Evolutionary conservation across 1,140 invertebrate genomes (phyloP), one percentile per base, ranked within the genome.

Genomic region (Amyelois transitella): DNA sequence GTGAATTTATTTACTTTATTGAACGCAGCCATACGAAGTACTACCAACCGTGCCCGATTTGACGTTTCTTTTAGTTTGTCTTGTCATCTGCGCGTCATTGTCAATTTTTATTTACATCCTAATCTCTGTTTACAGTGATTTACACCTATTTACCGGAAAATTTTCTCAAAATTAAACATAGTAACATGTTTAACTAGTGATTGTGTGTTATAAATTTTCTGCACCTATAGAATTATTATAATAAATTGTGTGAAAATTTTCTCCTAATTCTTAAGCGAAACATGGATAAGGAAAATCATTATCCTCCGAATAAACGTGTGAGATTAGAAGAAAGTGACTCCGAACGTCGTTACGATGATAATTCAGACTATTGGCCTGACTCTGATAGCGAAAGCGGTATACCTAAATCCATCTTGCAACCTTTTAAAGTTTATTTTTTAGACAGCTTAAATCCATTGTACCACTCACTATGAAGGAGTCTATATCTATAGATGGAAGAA

Each of bases 291-390:
- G 77, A 86, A 65, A 77, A 79, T 43, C 60, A 55, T 56, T 49
- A 47, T 48, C 55, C 55, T 56, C 51, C 73, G 18, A 78, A 67
- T 55, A 86, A 84, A 69, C 66, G 80, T n/a, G 62, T 63, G 49
- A 82, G 73, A 74, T 5, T 75, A n/a, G 69, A 73, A n/a, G 62
- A 61, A 58, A 65, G 48, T 58, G 69, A 73, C 14, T 54, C 64
- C 52, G 60, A 71, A 25, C 58, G 66, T 50, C 62, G 70, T 14
- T 64, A 69, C 38, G 69, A 78, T 64, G 71, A 76, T 58, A 54
- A 56, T 62, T 85, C 83, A 1, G 78, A 86, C 64, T 81, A 77
- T 51, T 86, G 81, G 80, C 67, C 74, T 0, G 80, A 83, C 60
- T 78, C 78, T 18, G 76, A 79, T 4, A 75, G 66, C 60, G 80